Evolutionary conservation across 1,140 invertebrate genomes (phyloP), one percentile per base, ranked within the genome.

Genomic region (Schlechtendalia chinensis): DNA sequence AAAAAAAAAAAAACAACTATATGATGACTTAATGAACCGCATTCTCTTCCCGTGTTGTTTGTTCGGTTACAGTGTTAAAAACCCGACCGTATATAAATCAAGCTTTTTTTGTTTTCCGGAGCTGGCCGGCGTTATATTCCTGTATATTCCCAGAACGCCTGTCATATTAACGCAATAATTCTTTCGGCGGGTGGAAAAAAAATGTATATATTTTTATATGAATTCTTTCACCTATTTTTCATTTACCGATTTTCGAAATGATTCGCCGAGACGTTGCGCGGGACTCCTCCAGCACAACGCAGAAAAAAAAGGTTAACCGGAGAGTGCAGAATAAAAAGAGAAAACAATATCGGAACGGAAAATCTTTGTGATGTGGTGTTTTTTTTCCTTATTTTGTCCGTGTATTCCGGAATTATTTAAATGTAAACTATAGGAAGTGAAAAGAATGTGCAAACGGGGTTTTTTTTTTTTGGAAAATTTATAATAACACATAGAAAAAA

Each of bases 91-190:
- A 74, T 74, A 74, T 74, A 74, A 74, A 74, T 74, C 71, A 74
- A 54, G 27, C 19, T 56, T 32, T 54, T 54, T n/a, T n/a, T n/a
- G n/a, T n/a, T n/a, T 54, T 29, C 17, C 3, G 1, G 47, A 50
- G 24, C 29, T n/a, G 39, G 65, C 45, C 45, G 22, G 39, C 10
- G 29, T 22, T 69, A 2, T 6, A 69, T 17, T 22, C 27, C 10
- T 74, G 29, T 74, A 74, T 56, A 56, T 54, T 74, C 24, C 50
- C 47, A 53, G 17, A 74, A 54, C 54, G 54, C 71, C 53, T 74
- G 71, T 74, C 71, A 74, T 74, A 54, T 74, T 74, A 54, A 54
- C 54, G 29, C 53, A 74, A 74, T 74, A 74, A 74, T 74, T 74
- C 71, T 74, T 74, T 16, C 27, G 27, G 24, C 53, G 29, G n/a